Conservation (phyloP, 2,797 vertebrate genomes). For the Heteromormyrus szaboi region DNA sequence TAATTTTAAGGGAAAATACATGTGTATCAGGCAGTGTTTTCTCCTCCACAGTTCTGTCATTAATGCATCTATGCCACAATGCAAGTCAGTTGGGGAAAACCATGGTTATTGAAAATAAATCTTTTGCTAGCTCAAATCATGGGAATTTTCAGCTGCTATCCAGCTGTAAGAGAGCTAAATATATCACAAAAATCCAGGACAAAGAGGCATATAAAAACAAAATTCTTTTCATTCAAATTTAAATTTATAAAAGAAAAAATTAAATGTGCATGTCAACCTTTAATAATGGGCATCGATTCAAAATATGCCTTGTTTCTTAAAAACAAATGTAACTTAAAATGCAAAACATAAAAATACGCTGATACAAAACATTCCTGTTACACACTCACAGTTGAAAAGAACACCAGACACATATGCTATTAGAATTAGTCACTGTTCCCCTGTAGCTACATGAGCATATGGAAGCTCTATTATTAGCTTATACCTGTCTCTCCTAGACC, state of each 20-base stretch:
- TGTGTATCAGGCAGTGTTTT: constrained; percentile 14
- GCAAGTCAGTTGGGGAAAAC: neutral
- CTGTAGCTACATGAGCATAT: neutral
- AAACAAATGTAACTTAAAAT: neutral
- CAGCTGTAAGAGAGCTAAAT: neutral
- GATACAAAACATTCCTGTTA: neutral
- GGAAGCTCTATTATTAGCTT: neutral
- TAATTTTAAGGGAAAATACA: constrained; percentile 21
- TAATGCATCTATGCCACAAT: neutral
- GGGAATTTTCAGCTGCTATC: neutral
- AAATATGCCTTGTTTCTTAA: neutral
- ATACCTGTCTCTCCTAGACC: neutral
- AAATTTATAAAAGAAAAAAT: neutral
- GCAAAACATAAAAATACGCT: neutral
- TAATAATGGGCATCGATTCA: neutral
- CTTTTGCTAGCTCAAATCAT: neutral
- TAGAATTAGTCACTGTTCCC: neutral
- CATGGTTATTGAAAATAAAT: neutral
- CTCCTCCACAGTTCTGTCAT: constrained; percentile 15
- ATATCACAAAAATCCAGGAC: neutral
- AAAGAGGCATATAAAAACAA: neutral
- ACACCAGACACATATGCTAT: neutral
- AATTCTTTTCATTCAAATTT: neutral
- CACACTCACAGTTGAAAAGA: neutral
- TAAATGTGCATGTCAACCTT: neutral